Evolutionary conservation across 2,113 vertebrate species (phyloP), one percentile per base, ranked within the genome.

Genomic region (Gracilinanus agilis): DNA sequence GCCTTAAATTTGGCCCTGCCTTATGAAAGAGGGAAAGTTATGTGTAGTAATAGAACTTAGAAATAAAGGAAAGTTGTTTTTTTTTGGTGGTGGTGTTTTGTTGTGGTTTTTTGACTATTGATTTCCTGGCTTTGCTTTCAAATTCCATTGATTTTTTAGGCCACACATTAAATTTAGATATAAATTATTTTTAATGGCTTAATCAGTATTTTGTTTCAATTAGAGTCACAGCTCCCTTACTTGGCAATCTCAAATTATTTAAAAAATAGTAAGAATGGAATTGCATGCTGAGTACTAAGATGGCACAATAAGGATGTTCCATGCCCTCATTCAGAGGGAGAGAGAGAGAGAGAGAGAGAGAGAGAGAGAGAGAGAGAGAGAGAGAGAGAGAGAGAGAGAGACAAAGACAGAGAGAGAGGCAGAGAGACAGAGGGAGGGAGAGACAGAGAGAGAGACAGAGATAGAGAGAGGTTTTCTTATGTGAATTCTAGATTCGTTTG

Each of bases 71-170:
- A 49, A 83, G 89, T 1, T 10, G n/a, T 91, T 13, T 9, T 40
- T 83, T 93, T 49, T 49, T 49, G 49, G 49, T 49, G 49, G 49
- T 49, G 5, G 49, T 83, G n/a, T 19, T 23, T 55, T 55, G 3
- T 19, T 23, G 40, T 83, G 7, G 1, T 40, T 90, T 83, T 58
- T 34, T 90, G 53, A 67, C 55, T 95, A 94, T 95, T 55, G 96
- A 95, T 90, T 44, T 55, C 93, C 58, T 91, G 55, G 13, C 44
- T 96, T 93, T 95, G 93, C 95, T 94, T 90, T 95, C 90, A n/a
- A 55, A 92, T 96, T 58, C 88, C 92, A 92, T 96, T 90, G 96
- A 95, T 95, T 91, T 92, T 93, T 97, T 83, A 34, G 53, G 11
- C 90, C 53, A 53, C 89, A 54, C 29, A 95, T 93, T 96, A 91